Percentiles rank a stretch among this genome's conserved stretches.
Evolutionary conservation across 2,888 invertebrate species (phyloP).

Genomic region (Oscheius sp.): DNA sequence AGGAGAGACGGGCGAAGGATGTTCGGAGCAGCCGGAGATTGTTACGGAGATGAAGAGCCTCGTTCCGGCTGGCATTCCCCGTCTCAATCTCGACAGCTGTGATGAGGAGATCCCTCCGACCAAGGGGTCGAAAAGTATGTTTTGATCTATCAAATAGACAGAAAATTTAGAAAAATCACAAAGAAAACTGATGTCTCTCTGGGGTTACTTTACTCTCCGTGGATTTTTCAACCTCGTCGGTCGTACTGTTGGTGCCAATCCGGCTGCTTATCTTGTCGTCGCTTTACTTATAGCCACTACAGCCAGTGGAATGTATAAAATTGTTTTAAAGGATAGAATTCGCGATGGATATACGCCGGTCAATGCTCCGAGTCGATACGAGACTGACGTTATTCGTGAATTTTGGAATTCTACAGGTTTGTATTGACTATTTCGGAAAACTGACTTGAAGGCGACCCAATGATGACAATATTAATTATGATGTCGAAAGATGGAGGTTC

Average conservation of each 20-base stretch:
- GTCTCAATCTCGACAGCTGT: constrained; percentile 22
- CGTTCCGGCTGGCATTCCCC: constrained; percentile 10
- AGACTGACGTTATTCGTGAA: constrained; percentile 60
- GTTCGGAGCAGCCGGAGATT: constrained; percentile 9
- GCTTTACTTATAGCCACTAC: constrained; percentile 33
- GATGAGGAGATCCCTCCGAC: constrained; percentile 9
- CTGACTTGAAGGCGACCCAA: constrained; percentile 61
- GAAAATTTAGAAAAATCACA: constrained; percentile 13
- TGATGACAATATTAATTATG: constrained; percentile 66
- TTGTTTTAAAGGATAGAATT: constrained; percentile 63
- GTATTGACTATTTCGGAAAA: not conserved
- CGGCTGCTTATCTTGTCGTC: constrained; percentile 47
- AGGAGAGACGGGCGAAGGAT: constrained; percentile 6
- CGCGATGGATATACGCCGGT: constrained; percentile 69
- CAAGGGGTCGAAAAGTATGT: constrained; percentile 10
- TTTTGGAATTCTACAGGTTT: constrained; percentile 37
- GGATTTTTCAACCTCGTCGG: constrained; percentile 58
- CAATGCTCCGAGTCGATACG: constrained; percentile 67
- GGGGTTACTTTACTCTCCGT: constrained; percentile 49
- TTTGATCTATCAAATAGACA: not conserved
- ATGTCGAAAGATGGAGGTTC: constrained; percentile 65
- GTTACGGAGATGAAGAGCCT: constrained; percentile 16
- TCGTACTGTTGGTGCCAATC: constrained; percentile 50
- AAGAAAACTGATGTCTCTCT: constrained; percentile 31
- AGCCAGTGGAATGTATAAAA: constrained; percentile 47